Evolutionary conservation across 2,888 invertebrate species (phyloP), one percentile per base, ranked within the genome.

Genomic region (Miltochrista miniata): DNA sequence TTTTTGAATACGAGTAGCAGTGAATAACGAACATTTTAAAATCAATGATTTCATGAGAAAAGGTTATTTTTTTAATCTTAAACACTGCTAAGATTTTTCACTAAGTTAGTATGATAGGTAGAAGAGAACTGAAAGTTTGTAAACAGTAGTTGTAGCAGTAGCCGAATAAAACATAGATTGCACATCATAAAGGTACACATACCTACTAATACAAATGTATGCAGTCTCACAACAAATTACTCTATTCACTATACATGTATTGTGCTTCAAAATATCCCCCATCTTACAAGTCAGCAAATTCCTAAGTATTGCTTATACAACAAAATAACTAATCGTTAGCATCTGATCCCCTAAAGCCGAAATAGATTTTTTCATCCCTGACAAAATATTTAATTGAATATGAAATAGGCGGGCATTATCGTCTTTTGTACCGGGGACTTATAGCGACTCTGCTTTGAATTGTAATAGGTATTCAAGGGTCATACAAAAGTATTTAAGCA

Each of bases 361-460:
- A 80, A 93, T 93, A 92, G 91, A 93, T 93, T 93, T 93, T 93
- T 93, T 85, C 75, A 78, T 85, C 85, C 86, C 80, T 78, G 71
- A 85, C 87, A 87, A 85, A 90, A 89, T 93, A 93, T 93, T 93
- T 94, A 94, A 94, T 94, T 94, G 94, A 94, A 94, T 94, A 94
- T 93, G 93, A 93, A 94, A 93, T 92, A 90, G 80, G 79, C 73
- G 70, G 86, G 91, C 78, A 87, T 91, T 92, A 90, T 74, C 84
- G 76, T 90, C 86, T 86, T 92, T 92, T 92, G 89, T 90, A 72
- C 69, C 64, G 63, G 68, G 88, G 89, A 85, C 89, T 89, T 87
- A 75, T 70, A 64, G 70, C 85, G 86, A 85, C 86, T 81, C 77
- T 61, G 66, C 54, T 67, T 70, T 75, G 85, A 81, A 79, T 74